Evolutionary conservation across 2,888 invertebrate genomes (phyloP), one percentile per base, ranked within the genome.

Genomic region (Campopleginae sp.): DNA sequence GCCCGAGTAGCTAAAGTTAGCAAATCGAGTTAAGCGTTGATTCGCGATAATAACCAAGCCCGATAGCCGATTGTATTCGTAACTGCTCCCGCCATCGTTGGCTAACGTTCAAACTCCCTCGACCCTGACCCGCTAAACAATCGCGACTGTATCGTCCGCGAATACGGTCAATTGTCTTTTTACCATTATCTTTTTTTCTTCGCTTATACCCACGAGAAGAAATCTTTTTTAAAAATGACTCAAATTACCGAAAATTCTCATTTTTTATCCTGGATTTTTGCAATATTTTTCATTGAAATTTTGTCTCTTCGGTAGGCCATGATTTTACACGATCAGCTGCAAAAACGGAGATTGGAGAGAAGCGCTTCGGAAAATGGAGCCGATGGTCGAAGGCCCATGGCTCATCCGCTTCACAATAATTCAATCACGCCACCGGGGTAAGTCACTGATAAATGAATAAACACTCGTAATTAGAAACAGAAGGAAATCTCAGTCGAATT

Each of bases 291-390:
- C 0, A 14, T 19, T 72, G 38, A 17, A 5, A 17, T 85, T 83
- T 58, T 8, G 6, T n/a, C 19, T 72, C 7, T 44, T 72, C 63
- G 14, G 5, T 70, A 86, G 82, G 84, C 84, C 19, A 91, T 92
- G 90, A 91, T 92, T 88, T 84, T 92, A 68, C 93, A 93, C 88
- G 93, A 93, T 85, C 93, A 93, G 81, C 87, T 94, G 51, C 93
- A 93, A 70, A 94, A 92, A 87, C 91, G 90, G 76, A 91, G 91
- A 85, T 83, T 94, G 65, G 93, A 94, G 85, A 91, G 93, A 77
- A 93, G 93, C 82, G 89, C 91, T 19, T 93, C 93, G 38, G 94
- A 94, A 86, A 93, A 93, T 79, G 92, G 91, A 19, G 91, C 90
- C 10, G 92, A 92, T 65, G 86, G 89, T 31, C 90, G 91, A 76